phyloP scores from a whole-genome alignment of 2,113 vertebrate genomes.

The Balaeniceps rex region DNA sequence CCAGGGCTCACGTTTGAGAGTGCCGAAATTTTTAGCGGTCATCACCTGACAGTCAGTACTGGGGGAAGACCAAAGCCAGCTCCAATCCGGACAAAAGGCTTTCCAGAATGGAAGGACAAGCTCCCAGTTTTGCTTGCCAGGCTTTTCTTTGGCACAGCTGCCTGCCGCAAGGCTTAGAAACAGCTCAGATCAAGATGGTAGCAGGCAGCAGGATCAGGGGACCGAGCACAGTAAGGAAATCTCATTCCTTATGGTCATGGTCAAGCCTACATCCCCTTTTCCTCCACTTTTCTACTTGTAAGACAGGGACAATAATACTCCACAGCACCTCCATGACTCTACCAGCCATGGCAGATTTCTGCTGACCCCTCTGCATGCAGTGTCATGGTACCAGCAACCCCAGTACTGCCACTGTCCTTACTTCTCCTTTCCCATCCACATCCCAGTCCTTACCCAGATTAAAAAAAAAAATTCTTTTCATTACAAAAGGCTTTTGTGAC shows the following conservation, averaged over 20 bases:
- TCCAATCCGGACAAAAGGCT: not conserved
- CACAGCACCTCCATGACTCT: rapidly evolving
- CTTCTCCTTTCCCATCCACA: not conserved
- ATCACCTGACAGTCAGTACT: not conserved
- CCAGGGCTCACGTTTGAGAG: not conserved
- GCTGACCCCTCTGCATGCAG: not conserved
- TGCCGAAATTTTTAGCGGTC: not conserved
- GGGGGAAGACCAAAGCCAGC: not conserved
- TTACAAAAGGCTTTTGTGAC: not conserved
- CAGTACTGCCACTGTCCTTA: not conserved
- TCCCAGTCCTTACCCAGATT: not conserved
- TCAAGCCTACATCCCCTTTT: not conserved
- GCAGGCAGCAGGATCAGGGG: not conserved
- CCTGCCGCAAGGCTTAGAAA: not conserved
- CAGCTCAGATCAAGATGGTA: not conserved
- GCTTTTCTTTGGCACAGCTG: not conserved
- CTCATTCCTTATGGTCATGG: rapidly evolving
- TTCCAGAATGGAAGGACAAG: not conserved
- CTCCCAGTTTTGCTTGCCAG: not conserved
- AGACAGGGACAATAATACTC: not conserved
- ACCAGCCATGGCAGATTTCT: not conserved
- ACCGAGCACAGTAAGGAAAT: not conserved
- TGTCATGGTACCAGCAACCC: not conserved
- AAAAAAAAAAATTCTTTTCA: not conserved
- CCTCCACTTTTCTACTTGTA: not conserved